Evolutionary conservation across 2,113 vertebrate genomes (phyloP).

Genomic region (Spheniscus mendiculus): DNA sequence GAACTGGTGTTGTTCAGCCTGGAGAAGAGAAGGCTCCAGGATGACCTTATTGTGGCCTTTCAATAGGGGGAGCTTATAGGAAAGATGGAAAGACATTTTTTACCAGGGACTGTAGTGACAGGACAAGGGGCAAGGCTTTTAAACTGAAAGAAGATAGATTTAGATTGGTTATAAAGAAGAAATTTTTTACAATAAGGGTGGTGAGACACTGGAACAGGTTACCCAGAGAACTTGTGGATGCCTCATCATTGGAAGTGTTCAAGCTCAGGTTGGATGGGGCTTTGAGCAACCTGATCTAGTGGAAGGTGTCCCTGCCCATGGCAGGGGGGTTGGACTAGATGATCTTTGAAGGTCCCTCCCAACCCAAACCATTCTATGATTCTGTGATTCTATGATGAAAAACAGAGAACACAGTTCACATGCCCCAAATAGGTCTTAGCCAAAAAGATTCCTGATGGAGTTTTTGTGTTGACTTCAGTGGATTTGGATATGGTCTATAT

Average conservation of each 20-base stretch:
- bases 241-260: neutral
- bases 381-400: neutral
- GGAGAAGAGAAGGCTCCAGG: neutral
- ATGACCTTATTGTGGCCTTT: neutral
- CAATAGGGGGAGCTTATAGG: rapidly evolving
- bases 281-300: neutral
- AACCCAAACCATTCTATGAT: neutral
- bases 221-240: neutral
- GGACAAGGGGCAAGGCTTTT: rapidly evolving
- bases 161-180: neutral
- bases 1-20: neutral
- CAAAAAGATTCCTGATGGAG: neutral
- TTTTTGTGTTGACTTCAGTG: neutral
- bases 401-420: neutral
- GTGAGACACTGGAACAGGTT: neutral
- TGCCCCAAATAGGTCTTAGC: neutral
- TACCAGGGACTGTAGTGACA: neutral
- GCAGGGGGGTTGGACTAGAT: neutral
- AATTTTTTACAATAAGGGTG: neutral
- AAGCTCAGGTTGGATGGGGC: neutral
- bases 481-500: neutral
- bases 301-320: neutral
- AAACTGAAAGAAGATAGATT: neutral
- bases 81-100: neutral
- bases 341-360: too few species aligned